Percentiles rank a stretch among this genome's conserved stretches.
phyloP scores from a whole-genome alignment of 2,888 invertebrate genomes.

The Cryptus armator region DNA sequence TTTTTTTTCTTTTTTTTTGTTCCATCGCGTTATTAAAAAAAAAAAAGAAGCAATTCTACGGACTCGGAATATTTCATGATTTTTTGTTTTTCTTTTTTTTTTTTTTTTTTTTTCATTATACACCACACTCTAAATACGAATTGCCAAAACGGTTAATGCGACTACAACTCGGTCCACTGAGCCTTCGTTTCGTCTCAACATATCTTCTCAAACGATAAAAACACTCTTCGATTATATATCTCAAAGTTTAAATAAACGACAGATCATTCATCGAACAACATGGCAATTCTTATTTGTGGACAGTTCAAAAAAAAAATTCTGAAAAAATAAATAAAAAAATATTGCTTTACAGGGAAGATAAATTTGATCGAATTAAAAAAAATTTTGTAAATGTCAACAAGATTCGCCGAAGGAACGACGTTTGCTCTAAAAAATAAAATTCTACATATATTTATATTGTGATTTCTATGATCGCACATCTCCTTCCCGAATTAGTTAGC shows the following conservation, averaged over 20 bases:
- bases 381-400: neutral
- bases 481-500: neutral
- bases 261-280: slow-evolving; percentile 46
- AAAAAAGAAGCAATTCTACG: slow-evolving; percentile 8
- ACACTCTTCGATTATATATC: slow-evolving; percentile 8
- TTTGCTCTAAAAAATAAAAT: neutral
- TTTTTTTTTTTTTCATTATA: slow-evolving; percentile 50
- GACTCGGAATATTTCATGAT: slow-evolving; percentile 38
- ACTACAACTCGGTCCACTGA: slow-evolving; percentile 72
- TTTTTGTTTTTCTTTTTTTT: slow-evolving; percentile 51
- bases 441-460: slow-evolving; percentile 1
- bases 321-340: slow-evolving; percentile 69
- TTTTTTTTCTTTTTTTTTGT: neutral
- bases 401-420: neutral
- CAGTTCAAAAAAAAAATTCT: slow-evolving; percentile 70
- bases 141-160: slow-evolving; percentile 78
- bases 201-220: slow-evolving; percentile 28
- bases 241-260: slow-evolving; percentile 18
- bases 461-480: slow-evolving; percentile 18
- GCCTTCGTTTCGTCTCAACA: slow-evolving; percentile 61
- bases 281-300: slow-evolving; percentile 81
- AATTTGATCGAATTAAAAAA: slow-evolving; percentile 7
- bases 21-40: neutral
- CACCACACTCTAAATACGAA: slow-evolving; percentile 79
- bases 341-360: slow-evolving; percentile 43